Percentiles rank a stretch among this genome's conserved stretches.
Evolutionary conservation across 2,113 vertebrate species (phyloP).

Genomic region (Rhea pennata): DNA sequence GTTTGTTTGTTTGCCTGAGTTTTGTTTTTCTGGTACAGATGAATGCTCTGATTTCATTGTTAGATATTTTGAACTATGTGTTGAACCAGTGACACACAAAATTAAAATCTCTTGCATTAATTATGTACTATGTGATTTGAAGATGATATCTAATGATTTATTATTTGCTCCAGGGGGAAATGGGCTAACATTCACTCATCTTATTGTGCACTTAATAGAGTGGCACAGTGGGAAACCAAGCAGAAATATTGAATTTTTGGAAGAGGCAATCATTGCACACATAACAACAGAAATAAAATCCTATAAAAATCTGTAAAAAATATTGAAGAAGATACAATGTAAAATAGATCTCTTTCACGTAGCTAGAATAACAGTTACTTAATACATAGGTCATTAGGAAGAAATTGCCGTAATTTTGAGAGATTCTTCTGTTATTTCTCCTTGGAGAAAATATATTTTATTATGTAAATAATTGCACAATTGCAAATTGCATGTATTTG

Average conservation of each 20-base stretch:
- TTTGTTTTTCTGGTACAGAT: not conserved
- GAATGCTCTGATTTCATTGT: not conserved
- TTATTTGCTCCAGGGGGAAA: not conserved
- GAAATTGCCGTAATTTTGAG: not conserved
- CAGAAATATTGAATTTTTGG: not conserved
- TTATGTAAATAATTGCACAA: not conserved
- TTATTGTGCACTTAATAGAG: not conserved
- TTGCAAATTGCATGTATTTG: not conserved
- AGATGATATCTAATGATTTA: not conserved
- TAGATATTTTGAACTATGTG: not conserved
- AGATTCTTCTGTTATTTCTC: not conserved
- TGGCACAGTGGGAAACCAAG: not conserved
- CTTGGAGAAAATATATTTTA: not conserved
- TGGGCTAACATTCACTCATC: not conserved
- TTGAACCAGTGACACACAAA: not conserved
- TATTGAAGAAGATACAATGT: not conserved
- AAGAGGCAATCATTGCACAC: not conserved
- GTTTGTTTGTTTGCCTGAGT: not conserved
- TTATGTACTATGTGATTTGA: not conserved
- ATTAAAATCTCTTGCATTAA: not conserved
- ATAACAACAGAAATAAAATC: not conserved
- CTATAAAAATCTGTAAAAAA: not conserved
- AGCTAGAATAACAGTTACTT: not conserved
- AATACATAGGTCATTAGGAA: not conserved
- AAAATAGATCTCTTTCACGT: not conserved